A percentile compares a stretch with the other conserved stretches of the same genome.
These are phyloP conservation scores for Poecile montanus DNA, from an alignment of 2,797 vertebrate genomes.

Conservation along the genomic window DNA sequence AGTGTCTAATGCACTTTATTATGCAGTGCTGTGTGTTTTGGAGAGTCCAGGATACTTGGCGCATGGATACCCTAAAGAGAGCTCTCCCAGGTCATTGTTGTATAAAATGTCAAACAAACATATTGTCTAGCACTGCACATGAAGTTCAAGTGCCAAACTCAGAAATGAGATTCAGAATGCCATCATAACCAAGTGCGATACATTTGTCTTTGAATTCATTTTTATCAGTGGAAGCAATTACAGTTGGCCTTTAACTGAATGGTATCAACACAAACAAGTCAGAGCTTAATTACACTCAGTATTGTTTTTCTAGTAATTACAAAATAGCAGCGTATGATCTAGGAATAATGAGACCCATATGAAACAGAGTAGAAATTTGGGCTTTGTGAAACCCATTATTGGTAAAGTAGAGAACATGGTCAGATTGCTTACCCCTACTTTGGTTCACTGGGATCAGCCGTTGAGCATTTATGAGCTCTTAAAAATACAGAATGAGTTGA, in stretches of 20 bases:
- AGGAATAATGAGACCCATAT: background rate
- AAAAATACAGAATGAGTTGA: background rate
- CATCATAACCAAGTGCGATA: background rate
- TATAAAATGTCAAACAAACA: background rate
- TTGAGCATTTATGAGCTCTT: background rate
- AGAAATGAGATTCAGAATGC: background rate
- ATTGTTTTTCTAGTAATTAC: conserved; percentile 1
- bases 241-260: background rate
- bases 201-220: background rate
- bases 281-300: background rate
- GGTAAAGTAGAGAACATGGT: background rate
- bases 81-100: background rate
- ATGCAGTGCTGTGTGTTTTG: background rate
- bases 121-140: background rate
- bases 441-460: background rate
- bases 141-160: background rate
- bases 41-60: background rate
- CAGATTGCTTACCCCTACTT: background rate
- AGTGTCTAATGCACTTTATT: background rate
- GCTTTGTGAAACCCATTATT: background rate
- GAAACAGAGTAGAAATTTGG: background rate
- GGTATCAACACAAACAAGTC: background rate
- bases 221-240: background rate
- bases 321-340: background rate
- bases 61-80: background rate